Evolutionary conservation across 2,888 invertebrate species (phyloP).

Genomic region (Thereva nobilitata): DNA sequence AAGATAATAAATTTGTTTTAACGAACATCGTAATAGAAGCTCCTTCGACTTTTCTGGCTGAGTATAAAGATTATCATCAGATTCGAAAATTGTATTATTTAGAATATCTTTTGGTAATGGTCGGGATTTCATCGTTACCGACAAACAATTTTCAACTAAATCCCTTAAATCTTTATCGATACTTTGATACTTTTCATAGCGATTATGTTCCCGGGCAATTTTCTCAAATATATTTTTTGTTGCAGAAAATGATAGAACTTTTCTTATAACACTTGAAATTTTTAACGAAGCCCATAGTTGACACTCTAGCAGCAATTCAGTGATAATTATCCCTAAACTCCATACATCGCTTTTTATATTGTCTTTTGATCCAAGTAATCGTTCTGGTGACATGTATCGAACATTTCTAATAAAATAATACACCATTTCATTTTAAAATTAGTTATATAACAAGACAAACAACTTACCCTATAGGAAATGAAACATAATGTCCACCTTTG

Average conservation of each 20-base stretch:
- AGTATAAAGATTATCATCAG: slow-evolving; percentile 52
- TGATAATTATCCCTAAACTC: slow-evolving; percentile 88
- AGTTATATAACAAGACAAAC: slow-evolving; percentile 40
- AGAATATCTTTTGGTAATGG: slow-evolving; percentile 66
- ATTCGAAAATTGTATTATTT: slow-evolving; percentile 61
- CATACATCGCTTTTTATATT: slow-evolving; percentile 88
- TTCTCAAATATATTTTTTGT: slow-evolving; percentile 64
- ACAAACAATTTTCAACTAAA: slow-evolving; percentile 73
- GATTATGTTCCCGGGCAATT: slow-evolving; percentile 79
- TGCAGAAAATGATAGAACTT: slow-evolving; percentile 66
- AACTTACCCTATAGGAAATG: slow-evolving; percentile 83
- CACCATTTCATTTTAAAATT: slow-evolving; percentile 36
- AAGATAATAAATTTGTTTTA: slow-evolving; percentile 88
- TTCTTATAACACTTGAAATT: slow-evolving; percentile 71
- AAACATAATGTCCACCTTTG: slow-evolving; percentile 79
- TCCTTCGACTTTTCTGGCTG: slow-evolving; percentile 53
- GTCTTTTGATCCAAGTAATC: slow-evolving; percentile 67
- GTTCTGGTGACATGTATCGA: slow-evolving; percentile 81
- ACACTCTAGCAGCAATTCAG: slow-evolving; percentile 75
- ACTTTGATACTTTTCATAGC: slow-evolving; percentile 53
- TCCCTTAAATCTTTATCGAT: slow-evolving; percentile 52
- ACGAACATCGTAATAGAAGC: slow-evolving; percentile 60
- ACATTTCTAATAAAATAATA: slow-evolving; percentile 64
- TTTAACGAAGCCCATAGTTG: slow-evolving; percentile 75
- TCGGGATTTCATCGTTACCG: slow-evolving; percentile 67